These are phyloP conservation scores for Nomada ferruginata DNA, from an alignment of 2,888 invertebrate genomes.

Conservation along the genomic window DNA sequence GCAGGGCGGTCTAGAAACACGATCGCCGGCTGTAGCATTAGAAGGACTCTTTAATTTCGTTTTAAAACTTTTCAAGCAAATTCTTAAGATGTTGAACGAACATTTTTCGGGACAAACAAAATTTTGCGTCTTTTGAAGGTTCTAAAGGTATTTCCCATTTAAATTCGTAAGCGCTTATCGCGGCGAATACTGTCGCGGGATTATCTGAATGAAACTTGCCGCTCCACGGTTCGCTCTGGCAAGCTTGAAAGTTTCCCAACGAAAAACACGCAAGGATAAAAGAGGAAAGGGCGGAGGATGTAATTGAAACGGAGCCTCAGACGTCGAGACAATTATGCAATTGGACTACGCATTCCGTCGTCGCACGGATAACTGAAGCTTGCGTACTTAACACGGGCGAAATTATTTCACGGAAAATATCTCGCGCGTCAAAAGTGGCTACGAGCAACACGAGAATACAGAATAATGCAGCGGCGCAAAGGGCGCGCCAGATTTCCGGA, in stretches of 20 bases:
- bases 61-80: too few species aligned
- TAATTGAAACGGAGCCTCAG: neutral
- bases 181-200: neutral
- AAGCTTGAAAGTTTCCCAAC: too few species aligned
- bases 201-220: neutral
- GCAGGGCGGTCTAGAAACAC: too few species aligned
- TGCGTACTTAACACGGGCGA: constrained; percentile 13
- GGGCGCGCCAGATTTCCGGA: neutral
- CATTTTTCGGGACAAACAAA: too few species aligned
- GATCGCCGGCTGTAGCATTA: too few species aligned
- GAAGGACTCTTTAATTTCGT: too few species aligned
- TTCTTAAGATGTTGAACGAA: too few species aligned
- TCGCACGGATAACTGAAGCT: neutral
- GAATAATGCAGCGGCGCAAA: constrained; percentile 20
- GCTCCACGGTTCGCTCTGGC: too few species aligned
- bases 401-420: constrained; percentile 32
- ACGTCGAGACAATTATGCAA: neutral
- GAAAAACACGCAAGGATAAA: neutral
- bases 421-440: constrained; percentile 15
- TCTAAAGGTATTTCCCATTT: neutral
- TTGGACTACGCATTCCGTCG: constrained; percentile 4
- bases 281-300: neutral
- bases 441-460: constrained; percentile 12
- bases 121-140: too few species aligned
- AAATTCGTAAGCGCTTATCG: constrained; percentile 11